Evolutionary conservation across 2,888 invertebrate genomes (phyloP), one percentile per base, ranked within the genome.

Genomic region (Seladonia tumulorum): DNA sequence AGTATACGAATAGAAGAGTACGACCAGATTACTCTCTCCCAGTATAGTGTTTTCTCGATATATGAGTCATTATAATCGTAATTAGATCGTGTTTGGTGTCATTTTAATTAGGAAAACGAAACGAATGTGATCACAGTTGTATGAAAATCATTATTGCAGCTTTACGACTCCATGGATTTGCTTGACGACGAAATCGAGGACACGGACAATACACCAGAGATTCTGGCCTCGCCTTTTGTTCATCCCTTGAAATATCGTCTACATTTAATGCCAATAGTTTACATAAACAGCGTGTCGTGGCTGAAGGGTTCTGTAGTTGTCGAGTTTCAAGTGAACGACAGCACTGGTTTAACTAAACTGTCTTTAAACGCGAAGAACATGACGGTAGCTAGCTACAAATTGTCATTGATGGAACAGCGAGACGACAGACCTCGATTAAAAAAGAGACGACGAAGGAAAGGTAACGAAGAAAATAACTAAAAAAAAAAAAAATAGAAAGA

Each of bases 331-430:
- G 87, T 93, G 57, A 92, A 90, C 83, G 92, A 84, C 39, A 87
- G 81, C 42, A 76, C 81, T 3, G 79, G 79, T 22, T 85, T 93
- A 71, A 81, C 63, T 22, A 86, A 91, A 79, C 85, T 94, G 70
- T 90, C 92, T 35, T 82, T 94, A 35, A 93, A 92, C 79, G 92
- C 92, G 5, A 91, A 87, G 79, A 89, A 91, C 71, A 89, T 94
- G 42, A 87, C 87, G n/a, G 84, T 92, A 29, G 86, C 83, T 18
- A 83, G 79, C 45, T 88, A 89, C 25, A 90, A 88, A 47, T 45
- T 93, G 12, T 87, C 76, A 1, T n/a, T 60, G 18, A 42, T 85
- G 68, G 81, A 84, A 18, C 22, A 63, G 0, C 71, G 8, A 0
- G 73, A 76, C 18, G 72, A 73, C 12, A 70, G 72, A 8, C 71